Base-by-base conservation (phyloP, 2,797 vertebrate genomes). In the Syngnathus acus region DNA sequence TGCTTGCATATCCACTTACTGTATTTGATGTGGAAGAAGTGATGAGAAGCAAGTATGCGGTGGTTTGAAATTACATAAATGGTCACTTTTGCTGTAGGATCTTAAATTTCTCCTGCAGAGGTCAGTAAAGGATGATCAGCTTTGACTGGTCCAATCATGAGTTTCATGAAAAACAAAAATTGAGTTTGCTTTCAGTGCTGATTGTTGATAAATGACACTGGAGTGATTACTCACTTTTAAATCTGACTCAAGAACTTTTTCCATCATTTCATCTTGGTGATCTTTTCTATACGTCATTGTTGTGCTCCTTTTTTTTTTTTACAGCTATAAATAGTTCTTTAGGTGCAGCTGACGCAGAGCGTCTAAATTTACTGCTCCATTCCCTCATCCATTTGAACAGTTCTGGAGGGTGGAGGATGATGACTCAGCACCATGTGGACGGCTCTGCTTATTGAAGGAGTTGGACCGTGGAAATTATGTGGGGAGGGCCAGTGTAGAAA, bases 361-460 rank as follows among this genome's bases (percentile, higher is more conserved):
- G 57, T 47, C 72, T 74, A 69, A 70, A 77, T 74, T 62, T 68
- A 81, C 65, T 2, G 16, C 45, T 8, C 23, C 9, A 5, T 75
- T 75, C 69, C 74, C 17, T 77, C 68, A 77, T 79, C 68, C 64
- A 78, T 69, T 64, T 53, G 40, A 11, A 23, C 43, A 68, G 72
- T 71, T 70, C 68, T 74, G 42, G 65, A 72, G 72, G 74, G 78
- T 66, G 78, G 67, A 71, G 67, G 32, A 48, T 73, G 75, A 76
- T 90, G 85, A 89, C 62, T 88, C 81, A 81, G 74, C 69, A 78
- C 64, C 77, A 82, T 39, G 64, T 83, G 78, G 72, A 75, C 64
- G 47, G 55, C 58, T 60, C 8, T 38, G 66, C 71, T 78, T 70
- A 63, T 74, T 62, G 70, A 58, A 10, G 69, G 65, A 76, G 68